A percentile compares a stretch with the other conserved stretches of the same genome.
phyloP scores from a whole-genome alignment of 1,140 invertebrate genomes.

The Coelopa frigida region DNA sequence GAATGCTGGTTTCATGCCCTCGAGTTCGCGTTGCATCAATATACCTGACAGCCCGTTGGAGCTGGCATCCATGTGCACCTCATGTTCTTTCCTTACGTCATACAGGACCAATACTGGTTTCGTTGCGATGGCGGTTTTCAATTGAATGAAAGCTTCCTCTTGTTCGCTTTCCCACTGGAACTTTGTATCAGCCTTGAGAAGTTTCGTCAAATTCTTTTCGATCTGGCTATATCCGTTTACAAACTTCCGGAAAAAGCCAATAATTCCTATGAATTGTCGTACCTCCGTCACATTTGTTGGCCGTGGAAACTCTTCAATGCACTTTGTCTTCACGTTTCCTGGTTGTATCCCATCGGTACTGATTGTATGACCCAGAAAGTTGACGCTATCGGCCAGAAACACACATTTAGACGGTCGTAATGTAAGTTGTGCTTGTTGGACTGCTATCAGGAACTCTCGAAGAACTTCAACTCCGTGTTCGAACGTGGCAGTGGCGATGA shows the following conservation, averaged over 20 bases:
- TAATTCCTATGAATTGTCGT: constrained; percentile 20
- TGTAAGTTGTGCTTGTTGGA: not conserved
- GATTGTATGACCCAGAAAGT: not conserved
- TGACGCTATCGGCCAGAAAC: not conserved
- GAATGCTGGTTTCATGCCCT: constrained; percentile 9
- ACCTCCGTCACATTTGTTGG: constrained; percentile 15
- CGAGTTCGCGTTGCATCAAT: constrained; percentile 25
- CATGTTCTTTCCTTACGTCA: constrained; percentile 14
- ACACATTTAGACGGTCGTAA: not conserved
- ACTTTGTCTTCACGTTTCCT: constrained; percentile 11
- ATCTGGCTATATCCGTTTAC: constrained; percentile 17
- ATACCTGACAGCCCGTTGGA: constrained; percentile 24
- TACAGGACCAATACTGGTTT: constrained; percentile 16
- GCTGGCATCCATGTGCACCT: constrained; percentile 33
- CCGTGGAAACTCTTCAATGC: constrained; percentile 12
- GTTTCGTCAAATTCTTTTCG: constrained; percentile 18
- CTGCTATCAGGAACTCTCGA: not conserved
- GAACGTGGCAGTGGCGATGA: constrained; percentile 16
- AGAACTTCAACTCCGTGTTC: constrained; percentile 8
- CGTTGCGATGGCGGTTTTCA: constrained; percentile 3
- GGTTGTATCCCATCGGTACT: constrained; percentile 12
- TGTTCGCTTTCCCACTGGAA: constrained; percentile 13
- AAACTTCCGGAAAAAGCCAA: constrained; percentile 21
- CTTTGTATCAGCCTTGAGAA: constrained; percentile 12
- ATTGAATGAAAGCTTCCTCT: constrained; percentile 12